These are phyloP conservation scores for Cataglyphis livida DNA, from an alignment of 2,888 invertebrate genomes.

Conservation along the genomic window DNA sequence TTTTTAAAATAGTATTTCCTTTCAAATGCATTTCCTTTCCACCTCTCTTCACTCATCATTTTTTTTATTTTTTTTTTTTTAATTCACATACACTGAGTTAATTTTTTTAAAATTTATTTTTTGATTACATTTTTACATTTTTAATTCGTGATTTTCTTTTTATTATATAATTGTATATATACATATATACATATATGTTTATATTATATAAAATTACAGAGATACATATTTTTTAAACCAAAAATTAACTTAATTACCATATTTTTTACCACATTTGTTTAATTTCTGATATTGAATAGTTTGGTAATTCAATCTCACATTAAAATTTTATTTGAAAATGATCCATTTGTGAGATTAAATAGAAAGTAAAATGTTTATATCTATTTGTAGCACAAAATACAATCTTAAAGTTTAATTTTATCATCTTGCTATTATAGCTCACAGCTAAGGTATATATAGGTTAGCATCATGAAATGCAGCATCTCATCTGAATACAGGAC, in stretches of 20 bases:
- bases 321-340: not conserved
- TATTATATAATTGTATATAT: not conserved
- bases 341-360: not conserved
- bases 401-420: slow-evolving; percentile 3
- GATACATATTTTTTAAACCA: not conserved
- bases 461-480: not conserved
- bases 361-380: not conserved
- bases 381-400: not conserved
- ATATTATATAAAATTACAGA: not conserved
- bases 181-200: not conserved
- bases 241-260: not conserved
- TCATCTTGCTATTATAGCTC: not conserved
- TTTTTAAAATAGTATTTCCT: slow-evolving; percentile 2
- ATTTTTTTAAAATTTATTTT: not conserved
- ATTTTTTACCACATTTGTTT: not conserved
- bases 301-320: not conserved
- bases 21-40: not conserved
- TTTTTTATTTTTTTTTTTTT: not conserved
- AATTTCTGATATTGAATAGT: not conserved
- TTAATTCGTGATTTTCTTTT: not conserved
- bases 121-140: not conserved
- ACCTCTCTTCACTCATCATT: not conserved
- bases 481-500: not conserved
- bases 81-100: not conserved
- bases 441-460: not conserved